A percentile compares a stretch with the other conserved stretches of the same genome.
phyloP scores from a whole-genome alignment of 2,797 vertebrate genomes.

The Benthosema pterotum region DNA sequence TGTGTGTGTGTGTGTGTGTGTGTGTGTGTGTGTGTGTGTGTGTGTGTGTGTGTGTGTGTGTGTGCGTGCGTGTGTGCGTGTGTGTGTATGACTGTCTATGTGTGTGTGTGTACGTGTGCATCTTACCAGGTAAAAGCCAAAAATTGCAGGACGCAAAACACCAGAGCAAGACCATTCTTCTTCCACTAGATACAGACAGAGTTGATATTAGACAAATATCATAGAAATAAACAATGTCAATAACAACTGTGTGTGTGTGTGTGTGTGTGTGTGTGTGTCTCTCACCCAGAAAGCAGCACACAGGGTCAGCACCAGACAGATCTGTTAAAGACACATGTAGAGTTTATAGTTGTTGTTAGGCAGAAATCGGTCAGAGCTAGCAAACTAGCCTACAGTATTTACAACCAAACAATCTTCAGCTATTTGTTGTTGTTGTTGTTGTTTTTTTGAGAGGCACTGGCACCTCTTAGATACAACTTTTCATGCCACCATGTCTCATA shows the following conservation, averaged over 20 bases:
- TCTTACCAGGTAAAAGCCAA: conserved; percentile 89
- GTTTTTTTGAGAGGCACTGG: no score
- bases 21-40: conserved; percentile 14
- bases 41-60: no score
- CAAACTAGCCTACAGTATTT: no score
- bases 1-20: no score
- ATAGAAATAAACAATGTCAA: no score
- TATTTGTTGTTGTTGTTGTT: no score
- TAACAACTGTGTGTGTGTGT: background rate
- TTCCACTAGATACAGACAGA: conserved; percentile 76
- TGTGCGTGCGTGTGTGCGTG: background rate
- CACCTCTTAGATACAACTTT: no score
- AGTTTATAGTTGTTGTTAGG: no score
- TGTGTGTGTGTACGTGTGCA: conserved; percentile 4
- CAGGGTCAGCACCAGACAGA: conserved; percentile 85
- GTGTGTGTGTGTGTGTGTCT: background rate
- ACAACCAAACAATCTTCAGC: no score
- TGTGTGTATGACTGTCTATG: conserved; percentile 17
- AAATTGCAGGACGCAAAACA: conserved; percentile 90
- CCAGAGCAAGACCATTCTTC: conserved; percentile 81
- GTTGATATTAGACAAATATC: conserved; percentile 2
- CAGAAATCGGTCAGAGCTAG: no score
- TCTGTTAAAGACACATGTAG: conserved; percentile 66
- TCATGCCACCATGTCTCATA: no score
- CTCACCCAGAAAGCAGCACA: conserved; percentile 93